Base-by-base conservation (phyloP, 1,140 invertebrate genomes). In the Papilio polyxenes region DNA sequence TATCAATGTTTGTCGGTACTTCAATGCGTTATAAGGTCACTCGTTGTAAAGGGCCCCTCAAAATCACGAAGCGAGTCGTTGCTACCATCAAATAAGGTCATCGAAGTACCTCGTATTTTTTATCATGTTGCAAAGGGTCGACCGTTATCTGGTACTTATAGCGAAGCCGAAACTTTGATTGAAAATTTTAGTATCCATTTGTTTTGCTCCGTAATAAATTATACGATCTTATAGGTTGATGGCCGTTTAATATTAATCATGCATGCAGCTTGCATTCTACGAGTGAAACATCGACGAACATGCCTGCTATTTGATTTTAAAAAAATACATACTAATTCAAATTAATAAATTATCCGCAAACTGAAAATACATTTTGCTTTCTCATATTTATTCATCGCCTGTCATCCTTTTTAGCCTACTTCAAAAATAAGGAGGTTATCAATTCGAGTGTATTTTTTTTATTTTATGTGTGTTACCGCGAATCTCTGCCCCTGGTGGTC, bases 31-130 rank as follows among this genome's bases (percentile, higher is more conserved):
- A 40, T 72, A 72, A 72, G 65, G 65, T 72, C 65, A 72, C 31
- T 72, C 13, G 3, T 69, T 72, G 65, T 72, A 72, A 72, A 72
- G 65, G 65, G 65, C 65, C 65, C 65, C 65, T 72, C 65, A 40
- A 37, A 31, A 72, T 72, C 65, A 40, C 65, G 31, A 72, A 37
- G 65, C 65, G 65, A 72, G 23, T 72, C n/a, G 59, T 62, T 15
- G 65, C 23, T 69, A 37, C 23, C 31, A 72, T 20, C n/a, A 72
- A 72, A 72, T 72, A 72, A 72, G 65, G 65, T 72, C 65, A 72
- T 6, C 31, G 5, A 15, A 37, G 65, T 69, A 69, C 62, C 10
- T 37, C 20, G 20, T 13, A 8, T 72, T 65, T 72, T 65, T 15
- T 15, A 56, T 72, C n/a, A 37, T 40, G 4, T 23, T 62, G n/a